phyloP scores from a whole-genome alignment of 2,113 vertebrate genomes.

The Salvator merianae region DNA sequence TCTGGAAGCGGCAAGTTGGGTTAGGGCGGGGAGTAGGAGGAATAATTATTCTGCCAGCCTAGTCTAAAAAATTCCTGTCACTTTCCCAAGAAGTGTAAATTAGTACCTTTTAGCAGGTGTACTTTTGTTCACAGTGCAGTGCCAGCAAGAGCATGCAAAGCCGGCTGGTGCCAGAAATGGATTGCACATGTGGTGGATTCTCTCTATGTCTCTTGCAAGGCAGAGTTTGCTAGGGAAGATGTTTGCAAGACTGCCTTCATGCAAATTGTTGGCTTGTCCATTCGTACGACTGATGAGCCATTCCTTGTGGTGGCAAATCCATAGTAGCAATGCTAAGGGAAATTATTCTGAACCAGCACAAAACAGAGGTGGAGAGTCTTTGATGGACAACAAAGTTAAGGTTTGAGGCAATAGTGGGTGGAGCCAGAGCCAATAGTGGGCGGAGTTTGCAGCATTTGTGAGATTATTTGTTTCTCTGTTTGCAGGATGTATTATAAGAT shows the following conservation, averaged over 20 bases:
- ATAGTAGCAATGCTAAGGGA: no score
- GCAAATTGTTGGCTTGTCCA: background rate
- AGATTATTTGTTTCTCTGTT: no score
- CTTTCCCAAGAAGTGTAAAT: fast-evolving
- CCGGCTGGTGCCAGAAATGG: background rate
- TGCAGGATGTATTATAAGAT: no score
- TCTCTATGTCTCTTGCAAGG: background rate
- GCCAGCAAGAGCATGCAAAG: background rate
- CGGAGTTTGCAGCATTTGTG: no score
- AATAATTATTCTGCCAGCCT: background rate
- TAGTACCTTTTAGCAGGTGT: fast-evolving
- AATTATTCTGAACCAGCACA: no score
- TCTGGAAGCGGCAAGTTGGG: fast-evolving
- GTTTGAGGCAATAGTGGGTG: no score
- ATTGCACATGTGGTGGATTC: background rate
- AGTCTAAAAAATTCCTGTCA: background rate
- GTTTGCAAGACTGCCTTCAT: background rate
- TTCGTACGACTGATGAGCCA: background rate
- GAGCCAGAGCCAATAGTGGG: no score
- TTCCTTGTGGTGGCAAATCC: background rate
- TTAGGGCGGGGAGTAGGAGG: background rate
- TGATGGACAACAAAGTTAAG: no score
- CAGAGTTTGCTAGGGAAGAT: background rate
- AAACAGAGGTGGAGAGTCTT: no score
- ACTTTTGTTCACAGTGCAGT: background rate